Conservation (phyloP, 2,888 invertebrate species). For the Diadegma fenestrale region DNA sequence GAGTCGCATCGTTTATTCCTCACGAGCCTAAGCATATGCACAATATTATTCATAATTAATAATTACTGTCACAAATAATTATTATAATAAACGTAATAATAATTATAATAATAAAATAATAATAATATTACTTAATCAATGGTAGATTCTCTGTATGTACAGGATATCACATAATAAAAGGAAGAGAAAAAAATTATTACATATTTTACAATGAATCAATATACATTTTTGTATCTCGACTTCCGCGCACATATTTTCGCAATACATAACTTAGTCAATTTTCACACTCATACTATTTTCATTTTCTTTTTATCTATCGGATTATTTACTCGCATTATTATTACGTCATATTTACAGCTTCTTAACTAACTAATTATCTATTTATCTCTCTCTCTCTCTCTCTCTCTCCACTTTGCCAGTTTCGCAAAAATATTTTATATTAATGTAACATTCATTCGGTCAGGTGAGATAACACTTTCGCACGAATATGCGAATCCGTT, state of each 20-base stretch:
- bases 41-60: conserved; percentile 69
- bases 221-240: conserved; percentile 53
- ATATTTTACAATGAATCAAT: conserved; percentile 78
- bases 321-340: conserved; percentile 18
- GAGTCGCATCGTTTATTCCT: conserved; percentile 50
- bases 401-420: conserved; percentile 49
- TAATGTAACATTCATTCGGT: conserved; percentile 27
- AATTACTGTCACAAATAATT: conserved; percentile 69
- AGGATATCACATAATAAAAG: conserved; percentile 81
- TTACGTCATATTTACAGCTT: conserved; percentile 54
- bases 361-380: conserved; percentile 26
- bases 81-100: conserved; percentile 72
- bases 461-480: conserved; percentile 44
- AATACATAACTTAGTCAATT: conserved; percentile 48
- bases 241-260: conserved; percentile 30
- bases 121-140: conserved; percentile 74
- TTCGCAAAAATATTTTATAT: conserved; percentile 63
- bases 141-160: conserved; percentile 78
- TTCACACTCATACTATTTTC: conserved; percentile 38
- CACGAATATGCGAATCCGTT: conserved; percentile 55
- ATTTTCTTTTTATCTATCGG: conserved; percentile 14
- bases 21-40: conserved; percentile 79
- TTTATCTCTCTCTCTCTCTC: conserved; percentile 57
- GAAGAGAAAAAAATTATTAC: conserved; percentile 71
- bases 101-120: conserved; percentile 58